A percentile compares a stretch with the other conserved stretches of the same genome.
Evolutionary conservation across 1,140 invertebrate species (phyloP).

Genomic region (Babylonia areolata): DNA sequence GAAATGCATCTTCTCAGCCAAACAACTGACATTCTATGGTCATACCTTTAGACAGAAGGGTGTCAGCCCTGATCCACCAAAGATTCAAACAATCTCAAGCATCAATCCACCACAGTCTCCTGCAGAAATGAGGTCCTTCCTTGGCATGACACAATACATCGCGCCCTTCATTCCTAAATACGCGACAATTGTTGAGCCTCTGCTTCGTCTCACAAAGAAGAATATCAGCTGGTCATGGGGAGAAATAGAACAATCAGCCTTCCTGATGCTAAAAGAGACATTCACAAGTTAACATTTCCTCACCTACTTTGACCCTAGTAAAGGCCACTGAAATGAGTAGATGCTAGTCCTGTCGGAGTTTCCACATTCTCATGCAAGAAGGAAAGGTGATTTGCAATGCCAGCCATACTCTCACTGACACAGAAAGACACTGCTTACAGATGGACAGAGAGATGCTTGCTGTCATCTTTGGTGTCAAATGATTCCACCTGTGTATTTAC

Average conservation of each 20-base stretch:
- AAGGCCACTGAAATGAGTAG: conserved; percentile 35
- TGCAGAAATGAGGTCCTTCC: no score
- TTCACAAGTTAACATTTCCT: conserved; percentile 41
- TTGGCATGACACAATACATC: conserved; percentile 46
- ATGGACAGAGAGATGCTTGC: conserved; percentile 76
- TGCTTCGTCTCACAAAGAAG: conserved; percentile 28
- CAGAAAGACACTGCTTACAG: conserved; percentile 68
- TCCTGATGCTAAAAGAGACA: conserved; percentile 7
- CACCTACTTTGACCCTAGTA: conserved; percentile 32
- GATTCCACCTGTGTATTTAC: conserved; percentile 74
- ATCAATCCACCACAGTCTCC: no score
- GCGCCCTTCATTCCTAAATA: conserved; percentile 44
- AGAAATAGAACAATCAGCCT: no score
- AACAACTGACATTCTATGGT: no score
- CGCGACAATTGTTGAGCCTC: conserved; percentile 44
- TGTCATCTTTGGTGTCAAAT: conserved; percentile 73
- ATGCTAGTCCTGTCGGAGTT: conserved; percentile 44
- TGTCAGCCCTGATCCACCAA: no score
- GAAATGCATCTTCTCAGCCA: no score
- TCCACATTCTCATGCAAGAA: conserved; percentile 44
- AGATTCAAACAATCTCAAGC: no score
- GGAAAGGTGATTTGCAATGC: conserved; percentile 6
- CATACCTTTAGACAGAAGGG: no score
- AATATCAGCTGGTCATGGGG: conserved; percentile 31
- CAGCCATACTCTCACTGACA: conserved; percentile 51